These are phyloP conservation scores for Anolis apletophallus DNA, from an alignment of 2,797 vertebrate genomes.

Conservation along the genomic window DNA sequence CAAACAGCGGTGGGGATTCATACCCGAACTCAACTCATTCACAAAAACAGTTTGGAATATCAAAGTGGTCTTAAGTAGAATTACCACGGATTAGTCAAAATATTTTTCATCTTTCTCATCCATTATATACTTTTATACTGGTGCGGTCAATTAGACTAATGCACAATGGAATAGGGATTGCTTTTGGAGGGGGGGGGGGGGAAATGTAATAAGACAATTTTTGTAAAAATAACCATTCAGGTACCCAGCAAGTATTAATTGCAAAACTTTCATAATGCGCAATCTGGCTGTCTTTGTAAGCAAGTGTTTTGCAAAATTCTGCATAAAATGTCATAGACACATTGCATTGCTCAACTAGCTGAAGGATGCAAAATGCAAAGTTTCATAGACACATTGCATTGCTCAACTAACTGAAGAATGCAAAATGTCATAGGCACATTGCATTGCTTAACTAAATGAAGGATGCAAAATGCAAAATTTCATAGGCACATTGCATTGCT, in stretches of 20 bases:
- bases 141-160: neutral
- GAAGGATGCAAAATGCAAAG: no score
- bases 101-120: neutral
- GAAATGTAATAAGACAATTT: neutral
- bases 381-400: no score
- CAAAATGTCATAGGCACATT: no score
- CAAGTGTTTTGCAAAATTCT: neutral
- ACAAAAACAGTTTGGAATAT: neutral
- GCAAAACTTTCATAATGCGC: fast-evolving
- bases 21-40: neutral
- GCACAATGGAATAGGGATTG: neutral
- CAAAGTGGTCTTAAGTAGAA: neutral
- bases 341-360: fast-evolving
- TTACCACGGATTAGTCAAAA: neutral
- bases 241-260: fast-evolving
- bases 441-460: no score
- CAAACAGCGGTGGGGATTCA: neutral
- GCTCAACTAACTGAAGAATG: no score
- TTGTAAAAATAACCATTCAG: fast-evolving
- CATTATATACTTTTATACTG: fast-evolving
- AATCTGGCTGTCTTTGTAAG: neutral
- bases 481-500: no score
- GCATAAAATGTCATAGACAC: neutral
- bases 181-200: neutral
- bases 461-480: no score